Evolutionary conservation across 2,113 vertebrate species (phyloP), one percentile per base, ranked within the genome.

Genomic region (Passer montanus): DNA sequence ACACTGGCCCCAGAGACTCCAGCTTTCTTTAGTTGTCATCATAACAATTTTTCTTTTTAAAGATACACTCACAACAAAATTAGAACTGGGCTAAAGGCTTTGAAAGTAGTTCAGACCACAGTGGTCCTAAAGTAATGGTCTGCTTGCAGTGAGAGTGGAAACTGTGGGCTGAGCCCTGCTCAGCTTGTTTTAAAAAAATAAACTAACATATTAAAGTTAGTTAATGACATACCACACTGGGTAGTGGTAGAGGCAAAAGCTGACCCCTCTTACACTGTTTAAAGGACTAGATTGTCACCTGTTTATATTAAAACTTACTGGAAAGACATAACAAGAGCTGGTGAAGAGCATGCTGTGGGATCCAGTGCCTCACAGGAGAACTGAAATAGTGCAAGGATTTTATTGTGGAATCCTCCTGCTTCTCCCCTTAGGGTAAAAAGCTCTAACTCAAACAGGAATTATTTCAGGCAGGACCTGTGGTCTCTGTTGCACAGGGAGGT

Each of bases 11-110:
- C n/a, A 56, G 89, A 83, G 90, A 72, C 76, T 90, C 72, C 73
- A 90, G 82, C 75, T 96, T 93, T 96, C 94, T 96, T 94, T 95
- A 91, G 83, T 62, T 89, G 86, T 92, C 89, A 85, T 81, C 79
- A 60, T 88, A 91, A 93, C 63, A 84, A 90, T 89, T 93, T 95
- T 92, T 95, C 63, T 95, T 94, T 95, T 93, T 89, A 95, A 94
- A 85, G 77, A 84, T 87, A 96, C 1, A 1, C 41, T 92, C 46
- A 16, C 53, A 55, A 70, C 73, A 89, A 94, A 96, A 92, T 93
- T 94, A 95, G 93, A 95, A 94, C 77, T 79, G 76, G 49, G 56
- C 73, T 87, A 94, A 90, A 90, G 69, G 88, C 76, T 92, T 93
- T 92, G 85, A 96, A 96, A 89, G 76, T 60, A 84, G n/a, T 53